phyloP scores from a whole-genome alignment of 2,888 invertebrate genomes.

The Drosophila leonis region DNA sequence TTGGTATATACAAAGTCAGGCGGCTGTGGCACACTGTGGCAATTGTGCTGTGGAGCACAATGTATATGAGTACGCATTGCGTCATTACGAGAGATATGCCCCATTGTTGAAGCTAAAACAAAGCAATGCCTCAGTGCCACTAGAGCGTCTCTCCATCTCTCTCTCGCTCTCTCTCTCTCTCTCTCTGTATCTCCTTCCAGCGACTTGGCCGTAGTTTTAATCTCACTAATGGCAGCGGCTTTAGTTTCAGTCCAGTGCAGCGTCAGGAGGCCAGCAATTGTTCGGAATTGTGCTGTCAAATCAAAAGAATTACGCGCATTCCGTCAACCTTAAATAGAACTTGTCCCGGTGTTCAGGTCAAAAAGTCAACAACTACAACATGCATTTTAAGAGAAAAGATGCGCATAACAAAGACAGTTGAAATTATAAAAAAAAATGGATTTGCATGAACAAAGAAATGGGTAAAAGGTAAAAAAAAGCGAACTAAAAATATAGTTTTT shows the following conservation, averaged over 20 bases:
- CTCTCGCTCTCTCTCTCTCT: background rate
- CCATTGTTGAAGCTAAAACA: conserved; percentile 66
- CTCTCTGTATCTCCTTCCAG: background rate
- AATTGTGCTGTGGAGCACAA: conserved; percentile 59
- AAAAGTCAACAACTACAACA: background rate
- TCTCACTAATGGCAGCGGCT: conserved; percentile 74
- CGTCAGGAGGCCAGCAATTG: conserved; percentile 40
- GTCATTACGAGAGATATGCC: conserved; percentile 74
- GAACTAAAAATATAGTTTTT: background rate
- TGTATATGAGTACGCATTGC: conserved; percentile 70
- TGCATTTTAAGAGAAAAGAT: background rate
- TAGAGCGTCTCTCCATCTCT: background rate
- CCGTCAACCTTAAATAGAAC: conserved; percentile 1
- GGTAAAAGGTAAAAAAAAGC: background rate
- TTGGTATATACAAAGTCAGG: background rate
- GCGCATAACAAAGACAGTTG: background rate
- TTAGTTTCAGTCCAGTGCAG: conserved; percentile 3
- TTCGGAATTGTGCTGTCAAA: conserved; percentile 22
- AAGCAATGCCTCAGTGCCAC: conserved; percentile 56
- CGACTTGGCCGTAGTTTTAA: conserved; percentile 69
- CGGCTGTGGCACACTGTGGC: conserved; percentile 2
- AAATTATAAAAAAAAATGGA: background rate
- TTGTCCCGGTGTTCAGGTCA: background rate
- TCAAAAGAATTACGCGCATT: conserved; percentile 16
- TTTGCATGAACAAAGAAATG: background rate